Evolutionary conservation across 2,113 vertebrate genomes (phyloP).

Genomic region (Columba janthina): DNA sequence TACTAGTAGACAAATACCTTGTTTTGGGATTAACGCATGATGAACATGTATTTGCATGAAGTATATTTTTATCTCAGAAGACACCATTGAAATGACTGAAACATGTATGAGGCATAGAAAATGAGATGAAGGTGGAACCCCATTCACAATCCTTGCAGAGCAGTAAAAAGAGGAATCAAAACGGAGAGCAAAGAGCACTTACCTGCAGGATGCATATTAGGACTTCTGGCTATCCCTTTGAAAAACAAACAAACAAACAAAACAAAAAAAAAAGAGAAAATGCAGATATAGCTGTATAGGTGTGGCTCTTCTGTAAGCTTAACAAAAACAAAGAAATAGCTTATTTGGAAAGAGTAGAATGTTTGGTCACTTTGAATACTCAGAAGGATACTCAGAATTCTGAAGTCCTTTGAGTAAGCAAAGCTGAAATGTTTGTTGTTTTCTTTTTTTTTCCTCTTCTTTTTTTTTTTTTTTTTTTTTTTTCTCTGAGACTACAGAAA

Average conservation of each 20-base stretch:
- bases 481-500: background rate
- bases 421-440: background rate
- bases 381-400: background rate
- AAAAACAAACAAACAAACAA: background rate
- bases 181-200: background rate
- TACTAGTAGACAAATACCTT: background rate
- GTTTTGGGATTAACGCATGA: background rate
- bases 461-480: background rate
- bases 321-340: background rate
- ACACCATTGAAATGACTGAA: background rate
- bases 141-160: background rate
- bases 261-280: background rate
- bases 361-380: background rate
- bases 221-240: background rate
- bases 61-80: background rate
- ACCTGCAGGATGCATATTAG: background rate
- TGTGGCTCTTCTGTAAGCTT: background rate
- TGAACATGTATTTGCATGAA: background rate
- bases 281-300: background rate
- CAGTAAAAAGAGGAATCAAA: background rate
- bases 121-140: background rate
- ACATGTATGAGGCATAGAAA: background rate
- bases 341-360: background rate
- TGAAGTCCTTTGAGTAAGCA: background rate
- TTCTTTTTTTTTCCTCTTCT: background rate